Percentiles rank a stretch among this genome's conserved stretches.
Evolutionary conservation across 2,113 vertebrate genomes (phyloP).

Genomic region (Cyprinodon variegatus): DNA sequence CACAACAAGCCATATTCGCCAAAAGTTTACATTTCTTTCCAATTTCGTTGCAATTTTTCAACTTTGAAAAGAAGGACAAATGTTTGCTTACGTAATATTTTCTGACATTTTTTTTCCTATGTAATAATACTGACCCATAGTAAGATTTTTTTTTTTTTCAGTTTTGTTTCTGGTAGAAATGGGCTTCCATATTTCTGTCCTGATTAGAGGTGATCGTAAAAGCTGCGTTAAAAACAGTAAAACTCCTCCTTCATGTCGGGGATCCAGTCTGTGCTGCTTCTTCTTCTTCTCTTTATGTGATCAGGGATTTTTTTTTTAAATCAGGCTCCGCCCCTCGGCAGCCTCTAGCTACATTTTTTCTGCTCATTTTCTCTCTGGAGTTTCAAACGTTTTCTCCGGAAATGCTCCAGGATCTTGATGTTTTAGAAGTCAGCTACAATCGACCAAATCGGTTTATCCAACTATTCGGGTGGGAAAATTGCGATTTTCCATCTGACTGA

Average conservation of each 20-base stretch:
- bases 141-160: background rate
- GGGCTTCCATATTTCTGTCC: background rate
- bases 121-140: background rate
- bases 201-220: background rate
- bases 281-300: background rate
- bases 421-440: background rate
- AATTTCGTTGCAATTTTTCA: background rate
- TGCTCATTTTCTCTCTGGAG: slow-evolving; percentile 6
- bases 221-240: background rate
- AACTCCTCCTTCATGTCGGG: background rate
- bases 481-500: background rate
- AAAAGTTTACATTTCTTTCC: background rate
- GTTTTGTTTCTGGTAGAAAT: slow-evolving; percentile 9
- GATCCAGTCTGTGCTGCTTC: background rate
- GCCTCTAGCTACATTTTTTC: slow-evolving; percentile 3
- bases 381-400: background rate
- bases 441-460: background rate
- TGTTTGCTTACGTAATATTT: background rate
- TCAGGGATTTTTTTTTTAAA: background rate
- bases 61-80: background rate
- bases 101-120: background rate
- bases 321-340: background rate
- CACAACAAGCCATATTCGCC: background rate
- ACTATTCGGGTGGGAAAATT: too few species aligned
- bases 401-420: background rate